Evolutionary conservation across 2,888 invertebrate species (phyloP).

Genomic region (Ennomos quercinarius): DNA sequence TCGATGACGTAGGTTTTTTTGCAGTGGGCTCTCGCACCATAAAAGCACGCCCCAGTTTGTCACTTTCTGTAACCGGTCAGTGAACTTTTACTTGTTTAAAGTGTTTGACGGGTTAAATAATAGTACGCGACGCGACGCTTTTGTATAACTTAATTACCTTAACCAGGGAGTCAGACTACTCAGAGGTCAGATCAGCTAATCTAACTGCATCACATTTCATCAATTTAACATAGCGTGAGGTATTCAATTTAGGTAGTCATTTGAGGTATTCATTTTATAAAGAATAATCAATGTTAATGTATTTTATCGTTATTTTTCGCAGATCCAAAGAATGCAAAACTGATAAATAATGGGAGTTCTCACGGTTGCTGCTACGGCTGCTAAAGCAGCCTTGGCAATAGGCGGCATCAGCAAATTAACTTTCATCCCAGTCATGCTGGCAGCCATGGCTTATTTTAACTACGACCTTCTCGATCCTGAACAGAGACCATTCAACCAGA

Average conservation of each 20-base stretch:
- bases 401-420: conserved; percentile 90
- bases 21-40: too few species aligned
- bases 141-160: neutral
- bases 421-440: conserved; percentile 90
- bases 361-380: conserved; percentile 86
- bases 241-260: too few species aligned
- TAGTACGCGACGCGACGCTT: conserved; percentile 2
- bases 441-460: conserved; percentile 92
- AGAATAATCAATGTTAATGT: neutral
- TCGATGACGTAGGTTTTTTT: too few species aligned
- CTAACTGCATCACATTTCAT: too few species aligned
- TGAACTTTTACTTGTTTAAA: conserved; percentile 14
- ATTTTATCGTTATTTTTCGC: conserved; percentile 42
- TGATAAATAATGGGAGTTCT: conserved; percentile 67
- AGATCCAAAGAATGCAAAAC: conserved; percentile 50
- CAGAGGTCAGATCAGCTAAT: too few species aligned
- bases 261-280: too few species aligned
- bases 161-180: too few species aligned
- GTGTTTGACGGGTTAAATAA: neutral
- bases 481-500: conserved; percentile 90
- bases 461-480: conserved; percentile 95
- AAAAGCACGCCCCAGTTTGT: conserved; percentile 20
- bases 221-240: too few species aligned
- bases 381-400: conserved; percentile 89
- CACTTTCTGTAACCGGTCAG: conserved; percentile 6